Evolutionary conservation across 2,888 invertebrate species (phyloP).

Genomic region (Drosophila colorata): DNA sequence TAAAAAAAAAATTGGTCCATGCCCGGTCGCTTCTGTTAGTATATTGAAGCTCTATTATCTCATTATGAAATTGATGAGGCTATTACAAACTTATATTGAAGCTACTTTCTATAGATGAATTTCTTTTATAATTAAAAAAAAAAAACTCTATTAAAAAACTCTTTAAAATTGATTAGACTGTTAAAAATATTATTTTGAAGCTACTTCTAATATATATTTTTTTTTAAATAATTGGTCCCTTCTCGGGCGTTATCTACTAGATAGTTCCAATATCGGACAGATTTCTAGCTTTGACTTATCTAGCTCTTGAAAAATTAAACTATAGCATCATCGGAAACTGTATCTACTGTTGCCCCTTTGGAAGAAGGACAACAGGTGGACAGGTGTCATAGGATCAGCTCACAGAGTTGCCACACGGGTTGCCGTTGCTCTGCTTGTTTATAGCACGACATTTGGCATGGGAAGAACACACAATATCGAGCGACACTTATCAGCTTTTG

Average conservation of each 20-base stretch:
- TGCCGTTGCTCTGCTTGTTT: not conserved
- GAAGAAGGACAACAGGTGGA: slow-evolving; percentile 9
- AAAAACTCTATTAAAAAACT: not conserved
- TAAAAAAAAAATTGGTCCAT: no score
- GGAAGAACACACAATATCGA: slow-evolving; percentile 29
- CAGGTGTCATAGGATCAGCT: slow-evolving; percentile 29
- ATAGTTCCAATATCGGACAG: no score
- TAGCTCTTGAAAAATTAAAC: not conserved
- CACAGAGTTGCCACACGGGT: not conserved
- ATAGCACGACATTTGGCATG: slow-evolving; percentile 11
- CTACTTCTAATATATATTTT: no score
- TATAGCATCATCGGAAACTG: no score
- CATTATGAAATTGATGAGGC: no score
- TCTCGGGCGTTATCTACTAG: not conserved
- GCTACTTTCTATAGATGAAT: no score
- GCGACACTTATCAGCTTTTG: slow-evolving; percentile 61
- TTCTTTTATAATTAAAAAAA: not conserved
- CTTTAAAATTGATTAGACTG: no score
- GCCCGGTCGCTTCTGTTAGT: no score
- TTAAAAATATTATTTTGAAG: no score
- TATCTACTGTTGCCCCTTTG: not conserved
- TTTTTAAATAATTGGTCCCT: not conserved
- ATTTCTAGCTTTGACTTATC: not conserved
- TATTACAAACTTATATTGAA: no score
- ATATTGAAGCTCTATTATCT: no score